phyloP scores from a whole-genome alignment of 1,140 invertebrate species.

The Cepaea nemoralis region DNA sequence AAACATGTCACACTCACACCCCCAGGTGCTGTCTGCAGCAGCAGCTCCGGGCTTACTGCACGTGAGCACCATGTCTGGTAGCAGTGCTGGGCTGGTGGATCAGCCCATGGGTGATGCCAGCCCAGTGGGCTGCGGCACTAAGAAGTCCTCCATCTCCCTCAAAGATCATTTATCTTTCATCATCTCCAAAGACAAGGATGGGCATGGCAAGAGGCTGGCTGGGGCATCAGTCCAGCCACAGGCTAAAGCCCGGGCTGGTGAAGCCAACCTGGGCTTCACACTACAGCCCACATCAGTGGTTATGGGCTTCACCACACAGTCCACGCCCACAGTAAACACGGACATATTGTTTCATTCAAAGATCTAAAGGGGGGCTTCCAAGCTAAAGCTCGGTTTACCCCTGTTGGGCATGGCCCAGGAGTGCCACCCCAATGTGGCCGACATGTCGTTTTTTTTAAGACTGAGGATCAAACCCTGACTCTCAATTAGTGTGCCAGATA shows the following conservation, averaged over 20 bases:
- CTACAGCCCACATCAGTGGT: not conserved
- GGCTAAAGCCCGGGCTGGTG: not conserved
- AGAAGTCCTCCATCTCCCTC: slow-evolving; percentile 23
- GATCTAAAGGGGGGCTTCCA: not conserved
- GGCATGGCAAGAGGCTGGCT: not conserved
- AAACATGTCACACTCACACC: not conserved
- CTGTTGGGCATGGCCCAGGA: too few relatives aligned
- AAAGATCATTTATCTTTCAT: slow-evolving; percentile 40
- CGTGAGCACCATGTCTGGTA: too few relatives aligned
- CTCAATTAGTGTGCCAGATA: too few relatives aligned
- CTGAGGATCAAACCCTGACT: too few relatives aligned
- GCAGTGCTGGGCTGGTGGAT: slow-evolving; percentile 16
- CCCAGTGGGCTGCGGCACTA: not conserved
- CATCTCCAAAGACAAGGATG: slow-evolving; percentile 35
- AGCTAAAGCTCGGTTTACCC: too few relatives aligned
- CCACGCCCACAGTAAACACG: too few relatives aligned
- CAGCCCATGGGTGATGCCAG: slow-evolving; percentile 13
- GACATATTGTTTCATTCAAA: not conserved
- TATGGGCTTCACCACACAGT: too few relatives aligned
- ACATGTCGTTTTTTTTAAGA: too few relatives aligned
- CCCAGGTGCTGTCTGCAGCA: not conserved
- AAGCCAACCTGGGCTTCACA: not conserved
- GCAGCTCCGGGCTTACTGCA: too few relatives aligned
- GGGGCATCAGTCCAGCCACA: not conserved
- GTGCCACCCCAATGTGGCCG: too few relatives aligned